Evolutionary conservation across 2,888 invertebrate species (phyloP).

Genomic region (Eupithecia subumbrata): DNA sequence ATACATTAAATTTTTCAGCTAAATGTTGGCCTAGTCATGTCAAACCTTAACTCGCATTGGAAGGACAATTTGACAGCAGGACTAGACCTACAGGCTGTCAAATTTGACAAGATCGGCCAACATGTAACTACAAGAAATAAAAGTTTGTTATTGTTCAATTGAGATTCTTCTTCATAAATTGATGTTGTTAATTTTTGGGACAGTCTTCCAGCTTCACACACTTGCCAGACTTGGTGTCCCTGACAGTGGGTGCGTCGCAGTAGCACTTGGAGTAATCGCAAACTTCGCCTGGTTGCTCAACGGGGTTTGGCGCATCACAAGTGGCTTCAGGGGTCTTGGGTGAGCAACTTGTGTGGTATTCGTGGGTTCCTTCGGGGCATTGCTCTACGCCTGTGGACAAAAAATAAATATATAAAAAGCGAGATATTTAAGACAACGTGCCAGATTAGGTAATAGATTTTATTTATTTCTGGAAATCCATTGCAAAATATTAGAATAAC

Average conservation of each 20-base stretch:
- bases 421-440: too few species aligned
- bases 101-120: background rate
- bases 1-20: too few species aligned
- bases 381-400: constrained; percentile 24
- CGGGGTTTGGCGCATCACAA: constrained; percentile 8
- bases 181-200: background rate
- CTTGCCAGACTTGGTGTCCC: background rate
- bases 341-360: background rate
- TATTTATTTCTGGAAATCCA: too few species aligned
- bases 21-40: background rate
- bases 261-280: constrained; percentile 7
- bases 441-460: too few species aligned
- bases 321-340: background rate
- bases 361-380: constrained; percentile 28
- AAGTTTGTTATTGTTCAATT: background rate
- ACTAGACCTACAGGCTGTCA: background rate
- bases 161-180: background rate
- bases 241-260: constrained; percentile 2
- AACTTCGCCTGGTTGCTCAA: background rate
- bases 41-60: background rate
- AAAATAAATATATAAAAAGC: background rate
- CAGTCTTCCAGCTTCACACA: constrained; percentile 11
- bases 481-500: too few species aligned
- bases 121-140: background rate
- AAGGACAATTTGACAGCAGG: background rate